Conservation (phyloP, 1,140 invertebrate species). For the Ruditapes philippinarum region DNA sequence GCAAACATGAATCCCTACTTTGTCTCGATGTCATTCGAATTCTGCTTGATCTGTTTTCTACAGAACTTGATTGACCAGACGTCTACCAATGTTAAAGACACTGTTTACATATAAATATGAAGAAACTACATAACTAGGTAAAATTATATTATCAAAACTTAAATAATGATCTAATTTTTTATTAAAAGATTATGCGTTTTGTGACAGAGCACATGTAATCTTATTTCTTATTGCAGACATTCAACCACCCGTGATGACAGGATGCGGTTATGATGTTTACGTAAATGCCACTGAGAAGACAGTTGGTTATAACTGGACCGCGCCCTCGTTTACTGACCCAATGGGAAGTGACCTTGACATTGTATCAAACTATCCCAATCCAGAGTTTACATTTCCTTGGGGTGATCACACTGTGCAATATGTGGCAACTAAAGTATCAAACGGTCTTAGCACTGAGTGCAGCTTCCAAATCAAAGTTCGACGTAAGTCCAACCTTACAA, state of each 20-base stretch:
- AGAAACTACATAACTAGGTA: too few species aligned
- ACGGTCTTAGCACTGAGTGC: slow-evolving; percentile 63
- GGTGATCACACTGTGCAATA: slow-evolving; percentile 63
- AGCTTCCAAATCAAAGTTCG: slow-evolving; percentile 44
- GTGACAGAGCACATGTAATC: too few species aligned
- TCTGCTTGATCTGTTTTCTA: too few species aligned
- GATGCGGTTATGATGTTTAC: not conserved
- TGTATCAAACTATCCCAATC: slow-evolving; percentile 44
- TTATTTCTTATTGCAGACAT: slow-evolving; percentile 16
- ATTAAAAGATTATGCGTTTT: too few species aligned
- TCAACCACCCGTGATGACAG: slow-evolving; percentile 27
- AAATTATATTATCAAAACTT: too few species aligned
- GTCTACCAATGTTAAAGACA: too few species aligned
- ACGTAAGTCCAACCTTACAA: too few species aligned
- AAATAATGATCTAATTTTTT: too few species aligned
- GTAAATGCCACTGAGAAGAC: slow-evolving; percentile 40
- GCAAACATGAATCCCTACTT: too few species aligned
- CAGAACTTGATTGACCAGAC: too few species aligned
- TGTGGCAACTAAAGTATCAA: slow-evolving; percentile 52
- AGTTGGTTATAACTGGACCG: slow-evolving; percentile 16
- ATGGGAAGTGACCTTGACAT: slow-evolving; percentile 42
- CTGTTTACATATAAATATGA: too few species aligned
- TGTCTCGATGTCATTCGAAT: too few species aligned
- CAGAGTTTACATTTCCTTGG: slow-evolving; percentile 54
- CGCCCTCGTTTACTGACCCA: slow-evolving; percentile 59